Evolutionary conservation across 2,113 vertebrate species (phyloP), one percentile per base, ranked within the genome.

Genomic region (Atherinomorus stipes): DNA sequence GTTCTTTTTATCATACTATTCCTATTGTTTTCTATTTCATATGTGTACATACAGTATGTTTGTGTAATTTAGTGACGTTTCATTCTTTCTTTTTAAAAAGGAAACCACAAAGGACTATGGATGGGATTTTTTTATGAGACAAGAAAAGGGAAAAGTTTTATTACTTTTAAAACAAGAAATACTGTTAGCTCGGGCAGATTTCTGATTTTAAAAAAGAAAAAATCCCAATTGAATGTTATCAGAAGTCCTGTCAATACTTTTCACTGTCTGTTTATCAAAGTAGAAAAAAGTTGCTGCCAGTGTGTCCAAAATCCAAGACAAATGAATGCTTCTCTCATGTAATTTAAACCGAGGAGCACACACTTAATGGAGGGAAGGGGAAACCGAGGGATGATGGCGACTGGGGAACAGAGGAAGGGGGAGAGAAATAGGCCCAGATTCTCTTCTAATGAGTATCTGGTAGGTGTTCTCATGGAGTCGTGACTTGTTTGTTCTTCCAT

Each of bases 401-500:
- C 16, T 62, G 49, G n/a, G 1, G 4, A 57, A 60, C 66, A 51
- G 21, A 68, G 22, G 22, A 9, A 78, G 40, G 38, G 59, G 45
- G 69, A 65, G 65, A 75, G 64, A 50, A 65, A 81, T n/a, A 72
- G 76, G 75, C 71, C 78, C 80, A 79, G 70, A 87, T 70, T 80
- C 71, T 74, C 61, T 31, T 81, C 86, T 92, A 93, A 94, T 91
- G 90, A 93, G 87, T 85, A 86, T 88, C 71, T 88, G 85, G 83
- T 89, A 87, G 85, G 86, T 88, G 74, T 91, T 93, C 86, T 88
- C 77, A 61, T 54, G 57, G 77, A 92, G 89, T 92, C 90, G 90
- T 94, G 93, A 93, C 91, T 93, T 88, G 81, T 93, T 91, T 94
- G 88, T 92, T 93, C 83, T 89, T 74, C 78, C 81, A 77, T 89